Conservation (phyloP, 2,113 vertebrate species). For the Cyprinodon variegatus region DNA sequence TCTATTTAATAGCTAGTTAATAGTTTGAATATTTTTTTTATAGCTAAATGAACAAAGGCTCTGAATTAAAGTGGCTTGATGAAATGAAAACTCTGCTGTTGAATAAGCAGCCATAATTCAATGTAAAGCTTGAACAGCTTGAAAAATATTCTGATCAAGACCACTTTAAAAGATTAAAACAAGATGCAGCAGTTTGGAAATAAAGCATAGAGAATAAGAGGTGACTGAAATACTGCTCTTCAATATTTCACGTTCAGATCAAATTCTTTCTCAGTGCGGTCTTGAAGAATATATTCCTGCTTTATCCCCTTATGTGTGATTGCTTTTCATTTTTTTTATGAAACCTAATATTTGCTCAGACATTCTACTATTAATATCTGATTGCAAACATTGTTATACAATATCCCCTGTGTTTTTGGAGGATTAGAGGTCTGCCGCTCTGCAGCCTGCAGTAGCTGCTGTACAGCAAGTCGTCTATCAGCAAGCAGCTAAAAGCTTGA, state of each 20-base stretch:
- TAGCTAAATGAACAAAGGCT: neutral
- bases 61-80: neutral
- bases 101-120: neutral
- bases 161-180: neutral
- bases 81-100: neutral
- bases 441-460: slow-evolving; percentile 23
- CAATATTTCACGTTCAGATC: neutral
- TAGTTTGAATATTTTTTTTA: neutral
- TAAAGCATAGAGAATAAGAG: neutral
- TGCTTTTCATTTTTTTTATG: slow-evolving; percentile 43
- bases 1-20: no score
- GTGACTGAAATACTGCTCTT: neutral
- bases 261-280: neutral
- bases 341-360: slow-evolving; percentile 45
- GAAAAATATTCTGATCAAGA: neutral
- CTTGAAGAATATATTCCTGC: neutral
- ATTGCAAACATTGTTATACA: slow-evolving; percentile 43
- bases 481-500: slow-evolving; percentile 32
- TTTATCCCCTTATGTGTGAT: slow-evolving; percentile 19
- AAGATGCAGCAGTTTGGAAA: neutral
- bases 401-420: slow-evolving; percentile 52
- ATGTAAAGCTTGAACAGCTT: neutral
- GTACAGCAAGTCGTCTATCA: slow-evolving; percentile 34
- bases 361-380: slow-evolving; percentile 73
- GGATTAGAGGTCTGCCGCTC: slow-evolving; percentile 43